Base-by-base conservation (phyloP, 2,113 vertebrate species). In the Montifringilla adamsi region DNA sequence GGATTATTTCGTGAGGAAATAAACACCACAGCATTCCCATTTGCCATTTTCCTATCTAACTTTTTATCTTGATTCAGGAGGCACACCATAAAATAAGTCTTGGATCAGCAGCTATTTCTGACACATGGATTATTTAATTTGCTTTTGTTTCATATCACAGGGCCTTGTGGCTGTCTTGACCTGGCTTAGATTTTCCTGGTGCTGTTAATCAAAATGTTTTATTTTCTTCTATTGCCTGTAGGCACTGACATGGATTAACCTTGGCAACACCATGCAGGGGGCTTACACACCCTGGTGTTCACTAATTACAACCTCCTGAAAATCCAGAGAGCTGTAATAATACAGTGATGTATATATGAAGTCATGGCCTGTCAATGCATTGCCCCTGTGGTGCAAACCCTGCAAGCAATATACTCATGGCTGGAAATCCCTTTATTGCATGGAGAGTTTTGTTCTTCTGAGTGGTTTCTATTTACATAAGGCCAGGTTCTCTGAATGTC, bases 291-390 rank as follows among this genome's bases (percentile, higher is more conserved):
- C 84, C 93, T 93, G 90, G 82, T 94, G 93, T 77, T 94, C 79
- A 84, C 93, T 97, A 96, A 96, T 95, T 95, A 83, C 90, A 96
- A 92, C 88, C 91, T 95, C 86, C 90, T 87, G 91, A 94, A 66
- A 66, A 81, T 88, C 73, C 70, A 22, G 94, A 72, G 85, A 87
- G 68, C 68, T 88, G 30, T 75, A 95, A 93, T 90, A 95, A 78
- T 62, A 50, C 49, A 92, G 62, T 56, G 83, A 90, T 93, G 56
- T 92, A 84, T 86, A 60, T 43, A 94, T 90, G 83, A 92, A 96
- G 72, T 90, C 90, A 94, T 0, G 0, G 58, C 69, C 88, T 78
- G 73, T 90, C 82, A 75, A 44, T 64, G 76, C 78, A 75, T 86
- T 93, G 87, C 91, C 30, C 59, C 94, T 94, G 77, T 89, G 87